A percentile compares a stretch with the other conserved stretches of the same genome.
Evolutionary conservation across 2,113 vertebrate genomes (phyloP).

Genomic region (Sinocyclocheilus rhinocerous): DNA sequence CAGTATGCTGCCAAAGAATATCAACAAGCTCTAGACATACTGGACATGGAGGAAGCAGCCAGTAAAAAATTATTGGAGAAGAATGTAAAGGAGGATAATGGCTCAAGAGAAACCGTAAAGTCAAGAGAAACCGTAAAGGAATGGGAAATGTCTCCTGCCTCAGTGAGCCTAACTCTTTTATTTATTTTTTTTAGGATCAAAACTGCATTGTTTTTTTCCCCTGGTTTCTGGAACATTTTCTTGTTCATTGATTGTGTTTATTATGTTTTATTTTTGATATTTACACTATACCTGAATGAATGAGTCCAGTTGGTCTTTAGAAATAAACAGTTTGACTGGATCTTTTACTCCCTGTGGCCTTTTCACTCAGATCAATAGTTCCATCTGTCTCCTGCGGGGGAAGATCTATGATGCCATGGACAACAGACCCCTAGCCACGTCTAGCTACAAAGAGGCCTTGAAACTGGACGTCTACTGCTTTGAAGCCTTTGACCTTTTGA

Average conservation of each 20-base stretch:
- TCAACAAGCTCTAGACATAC: slow-evolving; percentile 95
- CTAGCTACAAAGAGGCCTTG: slow-evolving; percentile 98
- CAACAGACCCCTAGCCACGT: slow-evolving; percentile 92
- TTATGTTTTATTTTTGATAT: background rate
- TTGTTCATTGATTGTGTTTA: background rate
- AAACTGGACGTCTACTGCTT: slow-evolving; percentile 99
- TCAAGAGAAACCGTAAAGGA: slow-evolving; percentile 82
- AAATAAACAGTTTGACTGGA: slow-evolving; percentile 41
- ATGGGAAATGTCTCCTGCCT: slow-evolving; percentile 93
- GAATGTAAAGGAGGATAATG: slow-evolving; percentile 84
- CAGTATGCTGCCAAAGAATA: slow-evolving; percentile 98
- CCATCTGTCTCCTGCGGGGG: slow-evolving; percentile 94
- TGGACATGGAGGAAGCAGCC: slow-evolving; percentile 92
- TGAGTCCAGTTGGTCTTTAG: background rate
- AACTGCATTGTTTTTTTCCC: background rate
- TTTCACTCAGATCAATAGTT: slow-evolving; percentile 89
- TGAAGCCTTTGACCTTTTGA: slow-evolving; percentile 98
- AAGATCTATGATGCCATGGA: slow-evolving; percentile 99
- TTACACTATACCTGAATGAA: background rate
- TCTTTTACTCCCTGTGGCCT: slow-evolving; percentile 61
- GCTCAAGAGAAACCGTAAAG: slow-evolving; percentile 78
- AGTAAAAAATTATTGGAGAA: slow-evolving; percentile 89
- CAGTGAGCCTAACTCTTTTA: slow-evolving; percentile 77
- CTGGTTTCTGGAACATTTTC: background rate
- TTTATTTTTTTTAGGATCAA: background rate